Conservation (phyloP, 2,797 vertebrate genomes). For the Knipowitschia caucasica region DNA sequence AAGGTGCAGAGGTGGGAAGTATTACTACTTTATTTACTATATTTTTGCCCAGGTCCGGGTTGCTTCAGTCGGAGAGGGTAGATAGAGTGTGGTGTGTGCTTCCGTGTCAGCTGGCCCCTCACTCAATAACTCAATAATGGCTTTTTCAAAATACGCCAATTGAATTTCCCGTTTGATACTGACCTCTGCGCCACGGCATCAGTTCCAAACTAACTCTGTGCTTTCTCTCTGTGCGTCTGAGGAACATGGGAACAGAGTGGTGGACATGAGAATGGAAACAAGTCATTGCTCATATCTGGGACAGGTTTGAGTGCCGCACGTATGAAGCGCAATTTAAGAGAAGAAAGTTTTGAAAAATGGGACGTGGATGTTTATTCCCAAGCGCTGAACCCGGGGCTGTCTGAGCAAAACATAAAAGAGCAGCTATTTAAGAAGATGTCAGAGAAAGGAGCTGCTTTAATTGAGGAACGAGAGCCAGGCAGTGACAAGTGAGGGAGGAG, state of each 20-base stretch:
- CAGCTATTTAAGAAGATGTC: neutral
- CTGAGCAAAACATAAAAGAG: conserved; percentile 5
- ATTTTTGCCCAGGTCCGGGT: too few species aligned
- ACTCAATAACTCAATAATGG: conserved; percentile 59
- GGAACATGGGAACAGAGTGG: neutral
- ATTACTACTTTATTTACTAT: neutral
- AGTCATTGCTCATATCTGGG: conserved; percentile 9
- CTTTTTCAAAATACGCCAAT: conserved; percentile 13
- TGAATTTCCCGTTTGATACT: conserved; percentile 31
- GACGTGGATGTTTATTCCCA: neutral
- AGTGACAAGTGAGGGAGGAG: neutral
- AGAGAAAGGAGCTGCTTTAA: neutral
- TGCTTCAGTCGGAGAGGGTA: too few species aligned
- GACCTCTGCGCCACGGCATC: conserved; percentile 9
- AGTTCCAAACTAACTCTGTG: neutral
- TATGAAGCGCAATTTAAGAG: neutral
- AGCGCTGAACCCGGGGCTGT: neutral
- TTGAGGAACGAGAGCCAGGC: neutral
- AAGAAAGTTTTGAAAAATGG: neutral
- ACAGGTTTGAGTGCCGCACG: neutral
- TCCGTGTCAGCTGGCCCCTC: conserved; percentile 21
- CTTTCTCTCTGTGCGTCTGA: neutral
- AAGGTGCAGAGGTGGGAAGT: neutral
- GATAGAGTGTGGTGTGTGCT: conserved; percentile 5
- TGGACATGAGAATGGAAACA: conserved; percentile 5